Percentiles rank a stretch among this genome's conserved stretches.
Evolutionary conservation across 2,888 invertebrate genomes (phyloP).

Genomic region (Drosophila stalkeri): DNA sequence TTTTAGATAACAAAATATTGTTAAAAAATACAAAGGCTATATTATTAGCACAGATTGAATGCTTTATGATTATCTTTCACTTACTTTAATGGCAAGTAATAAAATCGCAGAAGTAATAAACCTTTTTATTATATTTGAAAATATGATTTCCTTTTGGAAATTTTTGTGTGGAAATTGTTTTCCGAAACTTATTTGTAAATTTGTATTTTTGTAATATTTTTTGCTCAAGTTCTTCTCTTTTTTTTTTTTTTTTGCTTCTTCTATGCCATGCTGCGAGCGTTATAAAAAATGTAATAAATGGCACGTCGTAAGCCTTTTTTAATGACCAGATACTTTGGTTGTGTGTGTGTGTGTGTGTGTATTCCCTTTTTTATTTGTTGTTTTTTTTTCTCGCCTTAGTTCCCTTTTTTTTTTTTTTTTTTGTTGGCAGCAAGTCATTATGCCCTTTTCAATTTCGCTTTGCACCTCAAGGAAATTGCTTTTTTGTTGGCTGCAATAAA

Average conservation of each 20-base stretch:
- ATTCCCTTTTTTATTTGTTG: constrained; percentile 35
- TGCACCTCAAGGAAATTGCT: constrained; percentile 74
- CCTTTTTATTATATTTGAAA: neutral
- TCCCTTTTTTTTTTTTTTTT: constrained; percentile 19
- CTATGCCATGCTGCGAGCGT: constrained; percentile 30
- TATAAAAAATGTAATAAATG: constrained; percentile 72
- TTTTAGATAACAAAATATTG: neutral
- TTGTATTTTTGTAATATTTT: constrained; percentile 15
- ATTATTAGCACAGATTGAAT: neutral
- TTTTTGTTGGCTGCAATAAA: constrained; percentile 71
- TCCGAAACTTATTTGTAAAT: constrained; percentile 22
- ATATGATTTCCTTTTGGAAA: neutral
- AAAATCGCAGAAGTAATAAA: neutral
- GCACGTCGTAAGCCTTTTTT: constrained; percentile 70
- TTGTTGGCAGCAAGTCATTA: constrained; percentile 63
- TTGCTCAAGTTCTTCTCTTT: neutral
- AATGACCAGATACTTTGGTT: constrained; percentile 62
- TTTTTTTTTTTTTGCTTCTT: constrained; percentile 12
- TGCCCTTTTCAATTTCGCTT: constrained; percentile 75
- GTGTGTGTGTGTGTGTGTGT: constrained; percentile 23
- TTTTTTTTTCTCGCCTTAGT: constrained; percentile 15
- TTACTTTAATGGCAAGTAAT: neutral
- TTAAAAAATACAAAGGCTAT: neutral
- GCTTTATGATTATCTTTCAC: neutral
- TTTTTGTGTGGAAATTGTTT: constrained; percentile 6